Evolutionary conservation across 2,888 invertebrate species (phyloP).

Genomic region (Acronicta alni): DNA sequence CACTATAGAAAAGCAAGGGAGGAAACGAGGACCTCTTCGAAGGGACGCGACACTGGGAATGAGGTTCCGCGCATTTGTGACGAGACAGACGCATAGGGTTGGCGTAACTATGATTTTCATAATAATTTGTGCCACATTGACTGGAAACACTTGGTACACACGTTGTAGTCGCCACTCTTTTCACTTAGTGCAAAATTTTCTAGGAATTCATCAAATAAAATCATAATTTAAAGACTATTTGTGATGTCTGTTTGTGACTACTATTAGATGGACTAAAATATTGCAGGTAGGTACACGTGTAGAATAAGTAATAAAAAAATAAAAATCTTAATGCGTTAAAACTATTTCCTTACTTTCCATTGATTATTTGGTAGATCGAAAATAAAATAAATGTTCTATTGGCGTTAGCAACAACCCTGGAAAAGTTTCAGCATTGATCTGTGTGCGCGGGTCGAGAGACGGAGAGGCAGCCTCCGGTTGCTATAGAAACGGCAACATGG

Average conservation of each 20-base stretch:
- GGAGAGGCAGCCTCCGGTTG: slow-evolving; percentile 81
- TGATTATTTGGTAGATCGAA: background rate
- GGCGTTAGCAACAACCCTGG: slow-evolving; percentile 71
- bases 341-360: too few relatives aligned
- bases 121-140: slow-evolving; percentile 11
- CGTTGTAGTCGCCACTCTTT: background rate
- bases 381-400: background rate
- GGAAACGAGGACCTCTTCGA: slow-evolving; percentile 62
- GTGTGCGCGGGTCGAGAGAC: slow-evolving; percentile 77
- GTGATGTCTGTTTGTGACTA: too few relatives aligned
- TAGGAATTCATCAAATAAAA: background rate
- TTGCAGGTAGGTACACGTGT: too few relatives aligned
- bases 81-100: slow-evolving; percentile 74
- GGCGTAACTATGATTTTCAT: slow-evolving; percentile 52
- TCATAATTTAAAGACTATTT: too few relatives aligned
- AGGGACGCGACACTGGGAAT: slow-evolving; percentile 76
- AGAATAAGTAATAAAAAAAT: too few relatives aligned
- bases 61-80: slow-evolving; percentile 80
- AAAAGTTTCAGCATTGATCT: slow-evolving; percentile 81
- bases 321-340: too few relatives aligned
- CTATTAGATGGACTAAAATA: too few relatives aligned
- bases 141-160: background rate
- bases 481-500: slow-evolving; percentile 75
- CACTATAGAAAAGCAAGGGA: slow-evolving; percentile 49
- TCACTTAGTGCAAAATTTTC: background rate